phyloP scores from a whole-genome alignment of 2,113 vertebrate genomes.

The Trogon melanurus region DNA sequence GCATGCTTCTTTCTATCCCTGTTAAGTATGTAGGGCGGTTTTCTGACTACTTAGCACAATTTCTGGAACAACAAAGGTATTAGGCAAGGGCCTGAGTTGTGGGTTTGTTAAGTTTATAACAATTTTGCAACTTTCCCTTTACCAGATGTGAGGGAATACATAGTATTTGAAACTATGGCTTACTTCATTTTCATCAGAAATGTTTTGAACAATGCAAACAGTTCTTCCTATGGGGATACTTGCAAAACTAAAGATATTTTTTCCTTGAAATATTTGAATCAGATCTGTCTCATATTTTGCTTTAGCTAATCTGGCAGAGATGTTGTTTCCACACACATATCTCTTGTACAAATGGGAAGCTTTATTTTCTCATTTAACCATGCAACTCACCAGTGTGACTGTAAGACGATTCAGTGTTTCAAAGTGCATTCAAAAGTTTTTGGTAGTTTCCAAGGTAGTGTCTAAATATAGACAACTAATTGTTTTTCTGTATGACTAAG shows the following conservation, averaged over 20 bases:
- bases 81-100: background rate
- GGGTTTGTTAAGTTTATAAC: background rate
- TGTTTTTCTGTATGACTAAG: background rate
- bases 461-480: background rate
- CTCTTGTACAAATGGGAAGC: background rate
- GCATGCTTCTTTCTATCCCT: background rate
- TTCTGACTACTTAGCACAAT: background rate
- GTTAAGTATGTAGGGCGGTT: background rate
- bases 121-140: background rate
- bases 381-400: background rate
- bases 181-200: background rate
- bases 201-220: background rate
- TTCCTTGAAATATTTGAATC: background rate
- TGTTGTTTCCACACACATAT: background rate
- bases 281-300: background rate
- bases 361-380: background rate
- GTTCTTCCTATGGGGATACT: background rate
- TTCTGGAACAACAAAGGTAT: background rate
- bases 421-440: background rate
- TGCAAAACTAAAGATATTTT: background rate
- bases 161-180: background rate
- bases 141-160: background rate
- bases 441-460: background rate
- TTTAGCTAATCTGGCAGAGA: background rate
- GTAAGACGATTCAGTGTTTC: background rate